phyloP scores from a whole-genome alignment of 2,797 vertebrate genomes.

The Gallinago nigripennis region DNA sequence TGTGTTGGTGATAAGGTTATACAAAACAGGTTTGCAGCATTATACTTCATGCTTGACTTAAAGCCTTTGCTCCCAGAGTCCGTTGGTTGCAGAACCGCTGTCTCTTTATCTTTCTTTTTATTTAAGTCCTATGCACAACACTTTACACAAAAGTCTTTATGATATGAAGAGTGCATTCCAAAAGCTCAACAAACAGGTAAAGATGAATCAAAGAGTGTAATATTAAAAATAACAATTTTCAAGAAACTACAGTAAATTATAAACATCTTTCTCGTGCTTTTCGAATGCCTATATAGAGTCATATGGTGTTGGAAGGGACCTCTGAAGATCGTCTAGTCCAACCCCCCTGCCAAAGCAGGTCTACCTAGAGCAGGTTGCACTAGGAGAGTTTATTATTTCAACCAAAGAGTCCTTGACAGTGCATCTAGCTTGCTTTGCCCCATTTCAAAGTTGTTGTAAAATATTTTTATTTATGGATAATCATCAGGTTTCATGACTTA shows the following conservation, averaged over 20 bases:
- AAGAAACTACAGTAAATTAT: background rate
- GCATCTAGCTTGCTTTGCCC: background rate
- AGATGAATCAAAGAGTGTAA: background rate
- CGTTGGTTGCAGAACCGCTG: background rate
- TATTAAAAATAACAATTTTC: background rate
- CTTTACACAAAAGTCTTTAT: background rate
- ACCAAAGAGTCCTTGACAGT: background rate
- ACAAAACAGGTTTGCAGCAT: background rate
- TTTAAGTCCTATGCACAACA: background rate
- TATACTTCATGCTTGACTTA: background rate
- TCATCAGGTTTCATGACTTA: background rate
- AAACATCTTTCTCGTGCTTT: background rate
- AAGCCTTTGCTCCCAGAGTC: background rate
- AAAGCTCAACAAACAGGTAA: background rate
- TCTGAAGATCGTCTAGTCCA: too few relatives aligned
- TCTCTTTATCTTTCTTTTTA: background rate
- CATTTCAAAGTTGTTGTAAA: background rate
- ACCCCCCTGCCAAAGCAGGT: too few relatives aligned
- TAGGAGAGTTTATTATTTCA: background rate
- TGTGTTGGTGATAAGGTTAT: background rate
- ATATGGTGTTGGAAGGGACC: too few relatives aligned
- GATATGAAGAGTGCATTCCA: background rate
- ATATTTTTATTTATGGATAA: background rate
- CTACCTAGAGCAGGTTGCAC: too few relatives aligned
- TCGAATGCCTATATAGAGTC: background rate